These are phyloP conservation scores for Danaus chrysippus DNA, from an alignment of 2,888 invertebrate species.

Conservation along the genomic window DNA sequence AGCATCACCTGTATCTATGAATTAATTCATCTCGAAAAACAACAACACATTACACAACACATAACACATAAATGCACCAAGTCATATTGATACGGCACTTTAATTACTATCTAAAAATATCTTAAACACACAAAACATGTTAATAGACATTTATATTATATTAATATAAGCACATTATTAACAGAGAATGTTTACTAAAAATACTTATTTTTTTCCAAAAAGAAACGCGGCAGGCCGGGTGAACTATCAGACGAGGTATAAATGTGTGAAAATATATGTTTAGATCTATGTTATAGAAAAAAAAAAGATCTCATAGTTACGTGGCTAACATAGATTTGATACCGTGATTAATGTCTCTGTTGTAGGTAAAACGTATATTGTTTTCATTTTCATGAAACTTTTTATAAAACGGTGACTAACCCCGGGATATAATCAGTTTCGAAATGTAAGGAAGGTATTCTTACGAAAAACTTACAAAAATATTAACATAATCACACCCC, in stretches of 20 bases:
- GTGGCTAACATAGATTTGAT: conserved; percentile 75
- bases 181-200: conserved; percentile 74
- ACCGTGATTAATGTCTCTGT: conserved; percentile 61
- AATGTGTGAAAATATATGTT: conserved; percentile 73
- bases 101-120: conserved; percentile 10
- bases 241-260: conserved; percentile 87
- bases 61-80: conserved; percentile 11
- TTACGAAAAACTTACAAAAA: conserved; percentile 7
- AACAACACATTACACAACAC: conserved; percentile 15
- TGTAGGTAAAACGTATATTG: conserved; percentile 23
- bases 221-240: conserved; percentile 88
- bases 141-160: conserved; percentile 33
- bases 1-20: background rate
- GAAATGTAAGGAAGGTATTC: conserved; percentile 16
- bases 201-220: conserved; percentile 77
- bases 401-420: conserved; percentile 29
- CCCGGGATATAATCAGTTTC: conserved; percentile 35
- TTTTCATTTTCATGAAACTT: conserved; percentile 23
- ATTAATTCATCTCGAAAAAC: background rate
- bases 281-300: conserved; percentile 69
- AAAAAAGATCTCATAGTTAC: conserved; percentile 50
- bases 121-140: conserved; percentile 25
- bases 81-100: background rate
- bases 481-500: conserved; percentile 7
- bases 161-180: conserved; percentile 58